Evolutionary conservation across 1,140 invertebrate species (phyloP), one percentile per base, ranked within the genome.

Genomic region (Drosophila burlai): DNA sequence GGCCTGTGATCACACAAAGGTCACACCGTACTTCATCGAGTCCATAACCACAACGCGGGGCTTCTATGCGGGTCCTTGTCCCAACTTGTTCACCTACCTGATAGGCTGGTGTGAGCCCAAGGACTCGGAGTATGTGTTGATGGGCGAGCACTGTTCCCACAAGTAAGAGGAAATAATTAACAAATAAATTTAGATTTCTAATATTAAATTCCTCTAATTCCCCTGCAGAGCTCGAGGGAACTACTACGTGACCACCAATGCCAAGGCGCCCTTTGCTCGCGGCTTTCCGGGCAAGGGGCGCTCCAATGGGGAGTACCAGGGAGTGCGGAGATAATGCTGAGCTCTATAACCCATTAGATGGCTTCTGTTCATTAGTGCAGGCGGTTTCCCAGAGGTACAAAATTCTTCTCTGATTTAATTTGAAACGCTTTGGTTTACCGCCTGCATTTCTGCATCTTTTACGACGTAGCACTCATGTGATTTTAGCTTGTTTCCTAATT

Each of bases 1-100:
- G 64, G 96, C 97, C 21, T 97, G 97, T 93, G 97, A 97, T 93
- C 97, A 97, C 89, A 97, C 97, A 9, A 97, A 97, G 94, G 97
- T 97, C 31, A 97, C 97, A 4, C 97, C 97, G 11, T 97, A 97
- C 91, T 97, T 97, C 85, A 97, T 97, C 67, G 97, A 97, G 86
- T 97, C 97, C 3, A 97, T 97, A 77, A 96, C 96, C 69, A 96
- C 95, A 18, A 95, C 94, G 34, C 94, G 94, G 15, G 97, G 97
- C 45, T 97, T 97, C 90, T 97, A 96, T 95, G 96, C 97, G 50
- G 96, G 96, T 15, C 96, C 96, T 1, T 97, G 97, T 93, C 94
- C 96, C 29, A 97, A 96, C 90, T 93, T 97, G 1, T 95, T 97
- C 63, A 96, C 96, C 21, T 97, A 97, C 81, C 94, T 97, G 80